These are phyloP conservation scores for Myotis pilosus DNA, from an alignment of 2,797 vertebrate species.

Conservation along the genomic window DNA sequence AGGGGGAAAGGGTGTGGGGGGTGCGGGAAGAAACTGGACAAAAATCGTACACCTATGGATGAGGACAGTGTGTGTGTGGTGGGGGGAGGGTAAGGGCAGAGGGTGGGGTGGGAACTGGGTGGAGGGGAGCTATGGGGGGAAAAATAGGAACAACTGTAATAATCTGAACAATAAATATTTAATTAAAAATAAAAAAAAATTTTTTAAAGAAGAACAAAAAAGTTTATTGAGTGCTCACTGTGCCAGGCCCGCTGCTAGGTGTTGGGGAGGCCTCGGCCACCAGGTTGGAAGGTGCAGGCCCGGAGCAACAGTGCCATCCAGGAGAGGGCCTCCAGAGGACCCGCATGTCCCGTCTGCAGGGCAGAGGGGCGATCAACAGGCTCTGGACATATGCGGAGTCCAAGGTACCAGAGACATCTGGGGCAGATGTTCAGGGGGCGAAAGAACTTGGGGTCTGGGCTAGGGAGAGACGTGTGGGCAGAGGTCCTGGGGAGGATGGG, in stretches of 20 bases:
- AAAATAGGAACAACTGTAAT: too few species aligned
- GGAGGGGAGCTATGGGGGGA: too few species aligned
- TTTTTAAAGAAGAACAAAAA: too few species aligned
- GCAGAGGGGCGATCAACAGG: background rate
- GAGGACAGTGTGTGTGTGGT: too few species aligned
- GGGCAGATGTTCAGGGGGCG: background rate
- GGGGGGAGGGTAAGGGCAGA: too few species aligned
- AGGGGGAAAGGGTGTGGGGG: too few species aligned
- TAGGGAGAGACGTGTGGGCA: background rate
- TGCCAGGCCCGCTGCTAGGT: background rate
- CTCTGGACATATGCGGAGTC: background rate
- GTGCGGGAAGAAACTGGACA: too few species aligned
- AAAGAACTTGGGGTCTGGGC: background rate
- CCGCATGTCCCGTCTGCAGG: background rate
- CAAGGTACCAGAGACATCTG: background rate
- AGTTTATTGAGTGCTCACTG: background rate
- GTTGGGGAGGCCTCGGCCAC: background rate
- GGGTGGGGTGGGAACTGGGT: too few species aligned
- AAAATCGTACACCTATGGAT: too few species aligned
- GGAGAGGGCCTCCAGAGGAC: background rate
- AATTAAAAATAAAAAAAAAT: too few species aligned
- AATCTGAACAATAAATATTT: too few species aligned
- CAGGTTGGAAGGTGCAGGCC: background rate
- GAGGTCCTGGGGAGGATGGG: background rate
- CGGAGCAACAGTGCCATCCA: fast-evolving